These are phyloP conservation scores for Grammomys surdaster DNA, from an alignment of 2,113 vertebrate species.

Conservation along the genomic window DNA sequence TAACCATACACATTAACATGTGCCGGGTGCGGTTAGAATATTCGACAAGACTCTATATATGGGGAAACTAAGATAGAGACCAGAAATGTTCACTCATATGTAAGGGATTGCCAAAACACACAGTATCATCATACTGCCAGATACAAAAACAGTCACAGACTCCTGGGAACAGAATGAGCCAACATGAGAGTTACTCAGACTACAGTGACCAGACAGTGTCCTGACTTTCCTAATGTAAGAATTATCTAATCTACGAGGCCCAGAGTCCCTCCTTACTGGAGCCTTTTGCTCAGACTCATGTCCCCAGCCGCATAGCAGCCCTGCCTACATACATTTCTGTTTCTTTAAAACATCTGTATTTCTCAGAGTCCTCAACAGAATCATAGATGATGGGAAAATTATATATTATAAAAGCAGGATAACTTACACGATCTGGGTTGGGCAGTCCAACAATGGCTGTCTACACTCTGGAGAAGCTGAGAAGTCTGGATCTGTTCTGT, in stretches of 20 bases:
- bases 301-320: not conserved
- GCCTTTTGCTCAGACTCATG: not conserved
- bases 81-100: not conserved
- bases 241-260: not conserved
- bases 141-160: not conserved
- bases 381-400: too few relatives aligned
- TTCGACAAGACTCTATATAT: not conserved
- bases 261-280: not conserved
- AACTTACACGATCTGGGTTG: not conserved
- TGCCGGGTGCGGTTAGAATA: not conserved
- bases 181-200: not conserved
- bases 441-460: too few relatives aligned
- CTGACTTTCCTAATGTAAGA: not conserved
- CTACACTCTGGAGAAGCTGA: not conserved
- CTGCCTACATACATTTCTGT: not conserved
- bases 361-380: not conserved
- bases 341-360: not conserved
- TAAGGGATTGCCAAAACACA: not conserved
- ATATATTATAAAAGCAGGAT: not conserved
- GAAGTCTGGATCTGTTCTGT: too few relatives aligned
- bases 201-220: too few relatives aligned
- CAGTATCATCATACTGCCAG: too few relatives aligned
- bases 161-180: not conserved
- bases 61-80: not conserved
- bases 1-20: not conserved